Evolutionary conservation across 2,888 invertebrate species (phyloP), one percentile per base, ranked within the genome.

Genomic region (Clepsis dumicolana): DNA sequence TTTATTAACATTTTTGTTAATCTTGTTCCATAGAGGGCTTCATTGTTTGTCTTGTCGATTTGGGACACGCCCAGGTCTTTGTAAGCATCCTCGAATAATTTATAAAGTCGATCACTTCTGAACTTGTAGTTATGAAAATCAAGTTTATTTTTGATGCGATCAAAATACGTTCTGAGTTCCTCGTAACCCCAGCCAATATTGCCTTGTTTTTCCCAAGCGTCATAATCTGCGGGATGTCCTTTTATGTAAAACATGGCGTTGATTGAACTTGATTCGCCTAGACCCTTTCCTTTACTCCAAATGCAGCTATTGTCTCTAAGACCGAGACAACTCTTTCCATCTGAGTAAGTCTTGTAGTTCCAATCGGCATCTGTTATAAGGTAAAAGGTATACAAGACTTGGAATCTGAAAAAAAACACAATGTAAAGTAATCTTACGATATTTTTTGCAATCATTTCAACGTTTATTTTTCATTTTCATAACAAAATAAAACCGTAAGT

Each of bases 271-370:
- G 94, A 94, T 8, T 96, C 96, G 32, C 95, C 95, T 77, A 96
- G 86, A 66, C 94, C 92, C 77, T 95, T 96, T 0, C 96, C 96
- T 66, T 95, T 94, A 29, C 95, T 94, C 96, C 95, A 95, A n/a
- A 84, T 86, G 65, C 90, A 91, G 53, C 82, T 77, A 52, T 87
- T 80, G 63, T 83, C 73, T 74, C 73, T 80, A 41, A 89, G 87
- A 32, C 89, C 88, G 60, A 90, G 87, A 38, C 92, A 91, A 67
- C 78, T 78, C 27, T 82, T 77, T 24, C 84, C 81, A 72, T 85
- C 79, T 3, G 88, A 85, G 41, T 89, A 82, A 0, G 94, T 94
- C 73, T 89, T 86, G 79, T 94, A 95, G 61, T 86, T 85, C 95
- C 95, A 95, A 75, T 95, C 94, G 24, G 90, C 83, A 35, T 86